A percentile compares a stretch with the other conserved stretches of the same genome.
These are phyloP conservation scores for Meloidogyne exigua DNA, from an alignment of 1,140 invertebrate genomes.

Conservation along the genomic window DNA sequence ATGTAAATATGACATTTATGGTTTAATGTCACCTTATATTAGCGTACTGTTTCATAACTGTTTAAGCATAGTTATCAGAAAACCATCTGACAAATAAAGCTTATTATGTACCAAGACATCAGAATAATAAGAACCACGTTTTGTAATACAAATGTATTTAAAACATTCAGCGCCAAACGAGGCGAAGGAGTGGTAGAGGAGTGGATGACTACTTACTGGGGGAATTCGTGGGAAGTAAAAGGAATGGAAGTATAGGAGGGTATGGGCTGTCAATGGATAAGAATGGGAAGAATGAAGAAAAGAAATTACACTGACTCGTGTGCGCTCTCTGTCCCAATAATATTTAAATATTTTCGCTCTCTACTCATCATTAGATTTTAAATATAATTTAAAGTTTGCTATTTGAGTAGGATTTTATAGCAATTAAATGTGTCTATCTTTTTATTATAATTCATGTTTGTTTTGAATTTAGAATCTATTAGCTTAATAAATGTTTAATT, in stretches of 20 bases:
- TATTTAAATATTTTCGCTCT: background rate
- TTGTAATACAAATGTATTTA: too few relatives aligned
- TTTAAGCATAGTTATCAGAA: too few relatives aligned
- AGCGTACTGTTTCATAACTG: too few relatives aligned
- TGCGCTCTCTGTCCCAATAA: background rate
- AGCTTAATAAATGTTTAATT: too few relatives aligned
- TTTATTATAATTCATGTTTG: too few relatives aligned
- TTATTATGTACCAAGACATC: background rate
- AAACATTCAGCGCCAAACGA: too few relatives aligned
- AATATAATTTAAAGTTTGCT: background rate
- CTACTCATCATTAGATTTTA: background rate
- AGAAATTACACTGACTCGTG: background rate
- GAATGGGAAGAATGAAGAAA: background rate
- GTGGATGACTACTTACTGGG: background rate
- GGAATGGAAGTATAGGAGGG: background rate
- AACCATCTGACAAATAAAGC: too few relatives aligned
- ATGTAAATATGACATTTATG: too few relatives aligned
- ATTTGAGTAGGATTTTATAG: background rate
- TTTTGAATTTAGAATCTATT: too few relatives aligned
- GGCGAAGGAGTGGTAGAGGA: background rate
- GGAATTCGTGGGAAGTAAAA: conserved; percentile 1
- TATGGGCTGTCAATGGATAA: conserved; percentile 3
- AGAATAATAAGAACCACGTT: background rate
- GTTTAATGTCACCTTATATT: too few relatives aligned
- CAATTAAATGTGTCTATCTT: too few relatives aligned